These are phyloP conservation scores for Epizoanthus rinbou DNA, from an alignment of 92 coral and sea anemone genomes.

Conservation along the genomic window DNA sequence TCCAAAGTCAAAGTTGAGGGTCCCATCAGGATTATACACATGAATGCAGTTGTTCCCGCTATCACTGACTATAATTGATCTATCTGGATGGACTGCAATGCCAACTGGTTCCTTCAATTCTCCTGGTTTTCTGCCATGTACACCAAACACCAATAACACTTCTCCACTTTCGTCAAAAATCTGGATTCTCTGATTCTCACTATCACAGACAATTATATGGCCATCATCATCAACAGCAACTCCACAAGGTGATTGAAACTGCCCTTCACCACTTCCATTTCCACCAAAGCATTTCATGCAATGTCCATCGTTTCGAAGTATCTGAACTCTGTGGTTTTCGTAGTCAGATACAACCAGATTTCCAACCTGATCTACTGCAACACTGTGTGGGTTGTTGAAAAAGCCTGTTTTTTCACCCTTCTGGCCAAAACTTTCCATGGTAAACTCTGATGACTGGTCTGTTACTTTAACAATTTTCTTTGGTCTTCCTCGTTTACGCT, in stretches of 20 bases:
- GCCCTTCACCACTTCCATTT: background rate
- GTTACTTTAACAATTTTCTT: background rate
- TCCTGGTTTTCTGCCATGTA: constrained; percentile 7
- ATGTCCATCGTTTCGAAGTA: constrained; percentile 2
- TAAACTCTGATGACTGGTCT: background rate
- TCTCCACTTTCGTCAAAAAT: background rate
- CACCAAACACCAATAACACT: background rate
- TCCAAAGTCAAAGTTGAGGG: constrained; percentile 24
- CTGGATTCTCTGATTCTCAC: background rate
- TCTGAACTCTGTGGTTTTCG: constrained; percentile 3
- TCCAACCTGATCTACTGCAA: background rate
- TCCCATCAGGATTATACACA: constrained; percentile 24
- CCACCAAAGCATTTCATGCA: constrained; percentile 18
- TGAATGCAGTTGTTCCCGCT: background rate
- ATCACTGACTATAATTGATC: constrained; percentile 7
- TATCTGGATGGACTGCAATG: constrained; percentile 10
- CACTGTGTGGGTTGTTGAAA: constrained; percentile 14
- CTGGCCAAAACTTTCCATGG: constrained; percentile 3
- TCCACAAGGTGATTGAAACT: background rate
- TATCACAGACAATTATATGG: constrained; percentile 20
- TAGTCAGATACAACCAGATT: constrained; percentile 1
- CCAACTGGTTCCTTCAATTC: constrained; percentile 14
- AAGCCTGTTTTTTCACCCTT: constrained; percentile 2
- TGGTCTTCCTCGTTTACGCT: constrained; percentile 2
- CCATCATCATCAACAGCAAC: constrained; percentile 9